Base-by-base conservation (phyloP, 2,888 invertebrate species). In the Megalurothrips usitatus region DNA sequence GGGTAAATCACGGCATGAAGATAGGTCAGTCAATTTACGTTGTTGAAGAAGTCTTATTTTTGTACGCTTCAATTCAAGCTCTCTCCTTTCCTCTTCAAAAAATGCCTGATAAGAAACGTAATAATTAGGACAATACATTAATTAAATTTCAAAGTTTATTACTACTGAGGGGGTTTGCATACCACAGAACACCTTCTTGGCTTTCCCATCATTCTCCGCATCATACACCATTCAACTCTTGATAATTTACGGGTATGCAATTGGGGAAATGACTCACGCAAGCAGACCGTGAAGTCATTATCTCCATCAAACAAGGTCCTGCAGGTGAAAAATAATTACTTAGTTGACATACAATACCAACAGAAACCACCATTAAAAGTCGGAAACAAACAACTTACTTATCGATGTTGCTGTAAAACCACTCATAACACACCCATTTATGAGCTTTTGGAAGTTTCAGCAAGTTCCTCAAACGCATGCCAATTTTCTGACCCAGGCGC, bases 351-450 rank as follows among this genome's bases (percentile, higher is more conserved):
- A 79, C 79, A 28, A 23, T 6, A 2, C 58, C 1, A 81, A 79
- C 19, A 43, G 80, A 79, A 80, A 63, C 80, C 2, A 47, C 26
- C 78, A 26, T 2, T 48, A 79, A 9, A 43, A 8, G 58, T 28
- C 47, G 0, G 79, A 47, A 43, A 78, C 52, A 11, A 43, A 23
- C 81, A 80, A 79, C 89, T 87, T 88, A 92, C 90, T 91, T 90
- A 86, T 99, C 99, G 84, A 99, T 94, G 86, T 98, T 98, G 84
- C 99, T 98, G 88, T 99, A 99, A 88, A 99, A 99, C 94, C 98
- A 99, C 87, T 99, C 99, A 88, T 97, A 99, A 87, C 97, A 98
- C 12, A 99, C 98, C 97, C 98, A 99, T 88, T 97, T 97, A 87
- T 99, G 98, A 8, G 99, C 99, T 89, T 99, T 99, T 0, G 99